phyloP scores from a whole-genome alignment of 2,797 vertebrate genomes.

The Mormyrus proboscirostris region DNA sequence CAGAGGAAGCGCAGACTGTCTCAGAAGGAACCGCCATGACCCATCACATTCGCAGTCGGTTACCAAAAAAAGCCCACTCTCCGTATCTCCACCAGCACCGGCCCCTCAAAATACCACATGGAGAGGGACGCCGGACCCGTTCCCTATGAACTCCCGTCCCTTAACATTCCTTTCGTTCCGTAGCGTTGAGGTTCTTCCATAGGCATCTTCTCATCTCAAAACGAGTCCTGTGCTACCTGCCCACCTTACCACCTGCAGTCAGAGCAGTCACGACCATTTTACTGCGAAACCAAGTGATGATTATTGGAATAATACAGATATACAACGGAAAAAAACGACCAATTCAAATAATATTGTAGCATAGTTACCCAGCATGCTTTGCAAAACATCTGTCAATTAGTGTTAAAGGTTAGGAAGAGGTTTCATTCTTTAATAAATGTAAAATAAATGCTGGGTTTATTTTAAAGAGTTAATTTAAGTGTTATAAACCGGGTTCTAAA shows the following conservation, averaged over 20 bases:
- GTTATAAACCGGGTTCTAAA: not conserved
- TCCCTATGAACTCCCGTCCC: not conserved
- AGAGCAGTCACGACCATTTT: not conserved
- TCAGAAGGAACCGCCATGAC: not conserved
- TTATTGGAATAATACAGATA: not conserved
- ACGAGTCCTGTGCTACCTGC: not conserved
- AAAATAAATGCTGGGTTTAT: not conserved
- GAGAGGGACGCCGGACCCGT: not conserved
- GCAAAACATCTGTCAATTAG: not conserved
- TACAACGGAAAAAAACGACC: not conserved
- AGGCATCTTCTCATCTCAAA: not conserved
- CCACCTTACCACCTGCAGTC: not conserved
- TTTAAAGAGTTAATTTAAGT: not conserved
- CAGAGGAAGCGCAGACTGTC: slow-evolving; percentile 5
- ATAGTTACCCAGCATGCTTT: not conserved
- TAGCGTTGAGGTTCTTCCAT: not conserved
- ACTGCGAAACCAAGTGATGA: not conserved
- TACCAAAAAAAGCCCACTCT: slow-evolving; percentile 1
- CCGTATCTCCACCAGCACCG: not conserved
- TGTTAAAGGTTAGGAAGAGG: not conserved
- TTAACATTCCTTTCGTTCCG: not conserved
- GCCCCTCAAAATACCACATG: not conserved
- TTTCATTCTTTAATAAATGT: not conserved
- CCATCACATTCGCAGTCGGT: not conserved
- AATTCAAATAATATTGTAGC: not conserved